phyloP scores from a whole-genome alignment of 1,140 invertebrate genomes.

The Teleogryllus occipitalis region DNA sequence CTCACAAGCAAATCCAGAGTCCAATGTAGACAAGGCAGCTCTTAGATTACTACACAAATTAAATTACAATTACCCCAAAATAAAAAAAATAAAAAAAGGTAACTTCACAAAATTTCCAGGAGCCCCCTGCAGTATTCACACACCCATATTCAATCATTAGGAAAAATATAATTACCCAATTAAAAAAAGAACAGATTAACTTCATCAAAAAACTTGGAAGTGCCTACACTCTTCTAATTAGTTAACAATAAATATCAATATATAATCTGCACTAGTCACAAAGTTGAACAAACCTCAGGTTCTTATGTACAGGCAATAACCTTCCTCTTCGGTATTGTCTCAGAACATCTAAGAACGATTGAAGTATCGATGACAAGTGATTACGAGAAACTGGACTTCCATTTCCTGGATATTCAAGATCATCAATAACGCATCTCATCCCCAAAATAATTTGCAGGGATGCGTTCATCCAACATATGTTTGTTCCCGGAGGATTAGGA shows the following conservation, averaged over 20 bases:
- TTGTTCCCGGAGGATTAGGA: conserved; percentile 13
- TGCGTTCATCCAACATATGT: conserved; percentile 18
- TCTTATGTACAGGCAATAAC: background rate
- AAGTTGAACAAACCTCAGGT: conserved; percentile 1
- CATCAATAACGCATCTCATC: conserved; percentile 9
- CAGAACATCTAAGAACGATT: conserved; percentile 13
- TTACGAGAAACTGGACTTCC: background rate
- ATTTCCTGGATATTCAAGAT: background rate
- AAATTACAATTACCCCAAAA: background rate
- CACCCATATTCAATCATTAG: too few species aligned
- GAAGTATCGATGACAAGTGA: background rate
- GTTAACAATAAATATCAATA: background rate
- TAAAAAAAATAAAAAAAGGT: too few species aligned
- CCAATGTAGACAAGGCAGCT: background rate
- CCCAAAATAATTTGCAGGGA: conserved; percentile 11
- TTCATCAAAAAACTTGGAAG: too few species aligned
- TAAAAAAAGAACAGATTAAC: too few species aligned
- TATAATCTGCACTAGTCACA: background rate
- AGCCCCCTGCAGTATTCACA: too few species aligned
- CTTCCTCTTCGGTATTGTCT: background rate
- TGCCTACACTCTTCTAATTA: too few species aligned
- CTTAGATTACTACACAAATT: background rate
- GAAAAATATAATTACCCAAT: too few species aligned
- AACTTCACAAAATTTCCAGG: too few species aligned
- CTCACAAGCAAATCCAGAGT: background rate